Base-by-base conservation (phyloP, 2,113 vertebrate species). In the Centrocercus urophasianus region DNA sequence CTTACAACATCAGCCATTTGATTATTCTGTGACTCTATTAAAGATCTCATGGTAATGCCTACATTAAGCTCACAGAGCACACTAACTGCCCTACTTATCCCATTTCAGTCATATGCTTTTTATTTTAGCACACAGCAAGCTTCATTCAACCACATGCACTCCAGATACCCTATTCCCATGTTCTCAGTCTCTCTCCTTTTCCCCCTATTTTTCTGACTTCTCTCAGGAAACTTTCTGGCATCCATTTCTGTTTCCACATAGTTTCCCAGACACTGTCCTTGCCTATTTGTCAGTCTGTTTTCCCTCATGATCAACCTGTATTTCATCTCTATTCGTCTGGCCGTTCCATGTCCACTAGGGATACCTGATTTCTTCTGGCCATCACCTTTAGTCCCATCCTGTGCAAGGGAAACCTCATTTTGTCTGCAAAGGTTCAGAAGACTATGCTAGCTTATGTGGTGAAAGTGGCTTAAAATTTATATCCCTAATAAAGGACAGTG, bases 41-140 rank as follows among this genome's bases (percentile, higher is more conserved):
- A 61, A 61, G 60, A 38, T 8, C 34, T 64, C 73, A 56, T 1
- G 1, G 22, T 1, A 11, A 18, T 70, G 21, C 34, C 45, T 60
- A 13, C 50, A 56, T 0, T 0, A 88, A 27, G 27, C 9, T 4
- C 54, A 52, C 9, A 38, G 42, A 60, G 61, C n/a, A 69, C n/a
- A 36, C 16, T 6, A 40, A 18, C 22, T 73, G 59, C 30, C 36
- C 11, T n/a, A 52, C 10, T 9, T 1, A 38, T 32, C 18, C 52
- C 34, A 36, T 11, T 22, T 52, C 74, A 91, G 48, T 10, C 43
- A 75, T 1, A 6, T 17, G 21, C 11, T 14, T 61, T 57, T 52
- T 27, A 42, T 79, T 79, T 57, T 8, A 91, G 20, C 59, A 75
- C 60, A 73, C 12, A 45, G 0, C 66, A 66, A 65, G 13, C 34